These are phyloP conservation scores for Panagrolaimus sp. DNA, from an alignment of 1,140 invertebrate species.

Conservation along the genomic window DNA sequence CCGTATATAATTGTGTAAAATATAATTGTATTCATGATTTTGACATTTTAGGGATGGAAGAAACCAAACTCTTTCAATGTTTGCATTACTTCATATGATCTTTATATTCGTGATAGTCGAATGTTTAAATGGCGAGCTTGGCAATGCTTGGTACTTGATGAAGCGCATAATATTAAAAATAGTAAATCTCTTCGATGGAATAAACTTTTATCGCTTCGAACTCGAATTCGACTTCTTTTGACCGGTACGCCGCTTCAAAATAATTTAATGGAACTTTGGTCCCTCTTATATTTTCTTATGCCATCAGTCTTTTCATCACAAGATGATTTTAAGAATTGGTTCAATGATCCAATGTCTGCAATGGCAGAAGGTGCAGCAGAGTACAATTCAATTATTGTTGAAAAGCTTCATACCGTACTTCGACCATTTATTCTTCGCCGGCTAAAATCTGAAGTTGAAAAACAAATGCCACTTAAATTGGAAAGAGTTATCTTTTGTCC, in stretches of 20 bases:
- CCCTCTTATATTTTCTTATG: conserved; percentile 99
- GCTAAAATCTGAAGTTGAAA: conserved; percentile 94
- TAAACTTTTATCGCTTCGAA: conserved; percentile 89
- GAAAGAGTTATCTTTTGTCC: conserved; percentile 93
- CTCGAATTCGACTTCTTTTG: conserved; percentile 80
- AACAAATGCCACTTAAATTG: conserved; percentile 97
- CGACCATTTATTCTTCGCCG: conserved; percentile 90
- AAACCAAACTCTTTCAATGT: conserved; percentile 99
- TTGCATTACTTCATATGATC: conserved; percentile 97
- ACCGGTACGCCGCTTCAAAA: conserved; percentile 99
- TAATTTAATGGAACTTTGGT: conserved; percentile 98
- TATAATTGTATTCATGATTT: no score
- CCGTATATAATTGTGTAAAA: no score
- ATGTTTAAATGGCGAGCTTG: conserved; percentile 89
- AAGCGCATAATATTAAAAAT: conserved; percentile 99
- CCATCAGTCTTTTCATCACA: conserved; percentile 97
- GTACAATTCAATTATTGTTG: conserved; percentile 87
- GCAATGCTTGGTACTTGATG: conserved; percentile 98
- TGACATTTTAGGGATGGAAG: no score
- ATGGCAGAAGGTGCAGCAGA: conserved; percentile 95
- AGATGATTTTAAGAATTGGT: conserved; percentile 96
- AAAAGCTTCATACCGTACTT: conserved; percentile 91
- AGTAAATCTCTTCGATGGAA: conserved; percentile 99
- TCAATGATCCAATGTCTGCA: conserved; percentile 91
- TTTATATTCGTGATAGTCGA: conserved; percentile 96